A percentile compares a stretch with the other conserved stretches of the same genome.
Evolutionary conservation across 2,888 invertebrate species (phyloP).

Genomic region (Acrobeloides nanus): DNA sequence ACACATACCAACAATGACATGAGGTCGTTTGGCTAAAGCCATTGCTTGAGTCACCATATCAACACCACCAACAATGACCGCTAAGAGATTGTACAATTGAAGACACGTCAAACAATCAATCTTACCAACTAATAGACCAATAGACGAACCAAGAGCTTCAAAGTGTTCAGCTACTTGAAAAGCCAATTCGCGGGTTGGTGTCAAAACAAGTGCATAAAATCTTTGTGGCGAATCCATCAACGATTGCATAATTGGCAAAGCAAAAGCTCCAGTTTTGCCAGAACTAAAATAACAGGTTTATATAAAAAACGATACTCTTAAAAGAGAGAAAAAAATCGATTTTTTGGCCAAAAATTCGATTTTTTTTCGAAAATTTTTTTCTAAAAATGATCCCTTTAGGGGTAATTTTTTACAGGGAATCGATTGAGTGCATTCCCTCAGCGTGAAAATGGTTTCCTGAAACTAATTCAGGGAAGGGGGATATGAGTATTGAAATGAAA

Average conservation of each 20-base stretch:
- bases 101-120: not conserved
- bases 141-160: constrained; percentile 78
- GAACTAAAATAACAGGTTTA: constrained; percentile 57
- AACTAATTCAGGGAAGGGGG: too few species aligned
- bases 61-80: constrained; percentile 94
- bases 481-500: too few species aligned
- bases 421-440: too few species aligned
- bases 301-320: constrained; percentile 1
- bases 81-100: constrained; percentile 58
- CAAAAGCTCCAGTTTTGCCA: constrained; percentile 95
- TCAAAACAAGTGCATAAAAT: constrained; percentile 82
- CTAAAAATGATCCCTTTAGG: not conserved
- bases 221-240: constrained; percentile 82
- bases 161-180: constrained; percentile 97
- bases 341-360: too few species aligned
- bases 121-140: constrained; percentile 78
- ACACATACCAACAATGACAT: constrained; percentile 76
- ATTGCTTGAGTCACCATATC: constrained; percentile 92
- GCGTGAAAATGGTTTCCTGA: too few species aligned
- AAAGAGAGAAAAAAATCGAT: not conserved
- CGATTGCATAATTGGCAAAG: constrained; percentile 84
- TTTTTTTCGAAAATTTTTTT: not conserved
- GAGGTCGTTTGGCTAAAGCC: constrained; percentile 85
- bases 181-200: constrained; percentile 93
- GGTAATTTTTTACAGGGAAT: not conserved